phyloP scores from a whole-genome alignment of 1,140 invertebrate species.

The Batillaria attramentaria region DNA sequence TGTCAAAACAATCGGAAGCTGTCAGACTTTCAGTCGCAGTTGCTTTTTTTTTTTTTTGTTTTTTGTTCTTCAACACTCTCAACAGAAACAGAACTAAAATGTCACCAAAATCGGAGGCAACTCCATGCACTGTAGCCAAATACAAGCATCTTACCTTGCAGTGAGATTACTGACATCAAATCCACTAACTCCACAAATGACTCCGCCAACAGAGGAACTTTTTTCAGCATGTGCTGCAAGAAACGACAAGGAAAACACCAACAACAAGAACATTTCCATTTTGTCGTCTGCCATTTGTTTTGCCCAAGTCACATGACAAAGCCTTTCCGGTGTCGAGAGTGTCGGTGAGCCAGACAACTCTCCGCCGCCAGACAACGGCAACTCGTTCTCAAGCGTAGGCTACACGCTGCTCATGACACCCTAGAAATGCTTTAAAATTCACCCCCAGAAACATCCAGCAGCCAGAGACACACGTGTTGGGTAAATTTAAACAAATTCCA shows the following conservation, averaged over 20 bases:
- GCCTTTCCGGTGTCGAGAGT: neutral
- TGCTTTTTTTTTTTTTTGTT: neutral
- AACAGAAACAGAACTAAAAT: neutral
- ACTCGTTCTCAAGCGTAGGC: neutral
- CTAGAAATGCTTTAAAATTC: too few relatives aligned
- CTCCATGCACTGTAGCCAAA: neutral
- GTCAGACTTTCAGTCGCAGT: neutral
- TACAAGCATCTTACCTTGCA: conserved; percentile 6
- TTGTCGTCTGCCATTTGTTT: conserved; percentile 20
- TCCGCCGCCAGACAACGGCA: neutral
- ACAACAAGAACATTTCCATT: neutral
- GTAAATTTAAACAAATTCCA: too few relatives aligned
- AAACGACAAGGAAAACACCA: neutral
- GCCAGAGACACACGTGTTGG: too few relatives aligned
- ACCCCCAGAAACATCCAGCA: too few relatives aligned
- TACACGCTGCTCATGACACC: neutral
- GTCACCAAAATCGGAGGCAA: too few relatives aligned
- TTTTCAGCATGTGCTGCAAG: neutral
- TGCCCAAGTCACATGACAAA: neutral
- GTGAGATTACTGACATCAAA: conserved; percentile 29
- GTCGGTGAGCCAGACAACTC: neutral
- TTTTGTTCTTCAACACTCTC: neutral
- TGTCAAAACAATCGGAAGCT: neutral
- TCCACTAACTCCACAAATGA: neutral
- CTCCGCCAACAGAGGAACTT: neutral